Percentiles rank a stretch among this genome's conserved stretches.
These are phyloP conservation scores for Acromyrmex heyeri DNA, from an alignment of 1,140 invertebrate genomes.

Conservation along the genomic window DNA sequence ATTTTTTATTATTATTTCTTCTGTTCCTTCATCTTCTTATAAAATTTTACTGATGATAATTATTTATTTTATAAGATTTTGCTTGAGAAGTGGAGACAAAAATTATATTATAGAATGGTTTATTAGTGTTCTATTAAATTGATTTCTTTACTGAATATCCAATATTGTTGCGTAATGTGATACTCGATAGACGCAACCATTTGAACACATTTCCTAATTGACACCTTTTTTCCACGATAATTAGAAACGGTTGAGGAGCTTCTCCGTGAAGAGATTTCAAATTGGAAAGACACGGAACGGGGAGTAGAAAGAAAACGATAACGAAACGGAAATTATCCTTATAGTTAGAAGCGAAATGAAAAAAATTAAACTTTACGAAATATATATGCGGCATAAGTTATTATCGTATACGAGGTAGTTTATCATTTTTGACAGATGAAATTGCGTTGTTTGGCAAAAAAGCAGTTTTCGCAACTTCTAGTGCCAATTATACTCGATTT, in stretches of 20 bases:
- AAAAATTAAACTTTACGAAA: neutral
- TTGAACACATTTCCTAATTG: constrained; percentile 68
- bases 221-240: constrained; percentile 67
- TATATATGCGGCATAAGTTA: constrained; percentile 5
- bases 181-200: constrained; percentile 20
- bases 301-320: constrained; percentile 13
- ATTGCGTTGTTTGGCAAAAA: neutral
- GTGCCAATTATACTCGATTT: neutral
- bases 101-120: neutral
- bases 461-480: neutral
- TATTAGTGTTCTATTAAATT: neutral
- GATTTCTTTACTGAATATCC: neutral
- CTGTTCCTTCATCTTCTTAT: neutral
- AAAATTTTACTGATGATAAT: neutral
- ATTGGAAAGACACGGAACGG: neutral
- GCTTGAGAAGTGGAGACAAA: neutral
- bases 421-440: neutral
- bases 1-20: neutral
- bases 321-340: constrained; percentile 40
- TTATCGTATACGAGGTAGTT: neutral
- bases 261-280: constrained; percentile 40
- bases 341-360: constrained; percentile 16
- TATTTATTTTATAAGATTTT: neutral
- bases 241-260: constrained; percentile 59
- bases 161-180: constrained; percentile 19